Evolutionary conservation across 1,140 invertebrate species (phyloP), one percentile per base, ranked within the genome.

Genomic region (Patella vulgata): DNA sequence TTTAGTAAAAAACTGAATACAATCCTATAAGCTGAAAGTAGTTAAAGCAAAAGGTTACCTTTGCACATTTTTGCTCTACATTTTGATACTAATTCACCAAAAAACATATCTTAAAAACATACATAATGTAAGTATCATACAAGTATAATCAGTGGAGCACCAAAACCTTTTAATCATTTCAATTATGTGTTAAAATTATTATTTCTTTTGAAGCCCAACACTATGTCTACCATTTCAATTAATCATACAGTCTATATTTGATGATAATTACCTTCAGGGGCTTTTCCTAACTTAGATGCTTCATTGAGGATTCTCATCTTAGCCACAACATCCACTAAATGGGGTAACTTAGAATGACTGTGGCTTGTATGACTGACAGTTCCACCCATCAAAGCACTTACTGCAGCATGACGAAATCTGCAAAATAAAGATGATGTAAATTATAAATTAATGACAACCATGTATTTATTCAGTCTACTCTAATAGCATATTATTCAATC

Each of bases 401-500:
- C 75, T 17, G 77, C 76, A 11, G 79, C 79, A 71, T 81, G 77
- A 2, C 79, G 71, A 56, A 81, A 81, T 48, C 79, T 79, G 47
- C n/a, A 64, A 66, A 43, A 61, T 19, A 19, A 46, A 21, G 48
- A 53, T 11, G 17, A 42, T 4, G 3, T 23, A 6, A 1, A 53
- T 39, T n/a, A 33, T 2, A 39, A 23, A 31, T 53, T 23, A 14
- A 21, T 30, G 17, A 53, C 19, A 3, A 8, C 21, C 21, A 27
- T 3, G 23, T 19, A 42, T 27, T 19, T 4, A 30, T n/a, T 33
- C 39, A 23, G 21, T n/a, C 6, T 17, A 44, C 5, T 31, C 39
- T 46, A 11, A 27, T 12, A 27, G 27, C 17, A n/a, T n/a, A 31
- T 4, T 31, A 57, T 8, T 1, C 36, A 17, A 25, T 6, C 0